phyloP scores from a whole-genome alignment of 2,888 invertebrate genomes.

The Hypercompe scribonia region DNA sequence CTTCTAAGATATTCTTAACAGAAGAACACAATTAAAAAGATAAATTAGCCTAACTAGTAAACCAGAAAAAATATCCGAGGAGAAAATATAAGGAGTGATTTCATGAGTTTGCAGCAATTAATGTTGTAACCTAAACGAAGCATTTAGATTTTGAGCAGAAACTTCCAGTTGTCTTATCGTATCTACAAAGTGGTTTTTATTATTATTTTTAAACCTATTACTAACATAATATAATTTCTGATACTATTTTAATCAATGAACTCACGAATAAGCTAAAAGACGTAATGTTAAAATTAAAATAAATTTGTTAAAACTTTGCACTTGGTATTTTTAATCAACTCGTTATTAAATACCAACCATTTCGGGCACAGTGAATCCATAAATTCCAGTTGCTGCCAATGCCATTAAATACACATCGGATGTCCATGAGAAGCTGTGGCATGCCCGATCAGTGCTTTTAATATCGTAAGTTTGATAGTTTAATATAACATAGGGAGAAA shows the following conservation, averaged over 20 bases:
- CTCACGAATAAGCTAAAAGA: not conserved
- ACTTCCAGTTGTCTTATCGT: no score
- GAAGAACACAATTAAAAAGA: not conserved
- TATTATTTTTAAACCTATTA: no score
- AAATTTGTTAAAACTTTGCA: not conserved
- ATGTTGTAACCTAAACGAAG: not conserved
- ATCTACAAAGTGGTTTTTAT: no score
- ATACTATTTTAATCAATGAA: not conserved
- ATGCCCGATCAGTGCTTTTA: not conserved
- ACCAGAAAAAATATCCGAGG: no score
- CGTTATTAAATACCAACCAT: not conserved
- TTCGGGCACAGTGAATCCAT: not conserved
- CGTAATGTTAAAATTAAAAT: not conserved
- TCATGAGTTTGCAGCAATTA: no score
- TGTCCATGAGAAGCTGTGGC: not conserved
- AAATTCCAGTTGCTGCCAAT: not conserved
- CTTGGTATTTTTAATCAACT: slow-evolving; percentile 6
- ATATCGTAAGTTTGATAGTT: not conserved
- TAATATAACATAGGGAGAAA: not conserved
- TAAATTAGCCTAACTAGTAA: not conserved
- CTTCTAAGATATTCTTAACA: not conserved
- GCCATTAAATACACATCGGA: not conserved
- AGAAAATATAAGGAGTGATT: no score
- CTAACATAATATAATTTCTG: no score
- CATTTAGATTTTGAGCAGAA: no score